phyloP scores from a whole-genome alignment of 2,888 invertebrate species.

The Apotomis capreana region DNA sequence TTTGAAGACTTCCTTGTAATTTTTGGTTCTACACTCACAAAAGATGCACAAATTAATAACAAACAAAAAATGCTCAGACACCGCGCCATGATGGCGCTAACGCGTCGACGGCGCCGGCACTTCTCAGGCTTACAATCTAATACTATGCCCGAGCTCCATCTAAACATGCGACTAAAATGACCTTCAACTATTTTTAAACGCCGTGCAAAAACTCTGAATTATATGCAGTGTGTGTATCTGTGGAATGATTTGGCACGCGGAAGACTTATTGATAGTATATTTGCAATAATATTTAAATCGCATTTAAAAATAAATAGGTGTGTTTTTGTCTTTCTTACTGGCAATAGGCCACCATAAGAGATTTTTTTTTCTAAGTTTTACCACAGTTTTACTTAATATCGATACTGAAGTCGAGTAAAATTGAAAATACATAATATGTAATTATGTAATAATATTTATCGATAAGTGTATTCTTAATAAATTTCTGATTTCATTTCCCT shows the following conservation, averaged over 20 bases:
- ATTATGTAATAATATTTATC: too few relatives aligned
- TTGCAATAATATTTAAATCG: background rate
- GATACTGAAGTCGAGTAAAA: too few relatives aligned
- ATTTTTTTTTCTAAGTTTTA: too few relatives aligned
- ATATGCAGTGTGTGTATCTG: background rate
- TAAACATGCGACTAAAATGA: conserved; percentile 11
- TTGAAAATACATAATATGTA: too few relatives aligned
- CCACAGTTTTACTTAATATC: too few relatives aligned
- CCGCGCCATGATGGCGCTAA: conserved; percentile 28
- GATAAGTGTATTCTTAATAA: too few relatives aligned
- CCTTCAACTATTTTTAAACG: conserved; percentile 31
- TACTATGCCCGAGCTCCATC: background rate
- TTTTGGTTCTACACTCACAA: conserved; percentile 27
- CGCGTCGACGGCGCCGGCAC: background rate
- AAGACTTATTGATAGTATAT: background rate
- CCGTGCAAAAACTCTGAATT: background rate
- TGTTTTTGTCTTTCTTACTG: too few relatives aligned
- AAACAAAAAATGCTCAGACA: conserved; percentile 10
- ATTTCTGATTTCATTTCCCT: too few relatives aligned
- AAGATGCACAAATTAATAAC: conserved; percentile 12
- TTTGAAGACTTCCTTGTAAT: background rate
- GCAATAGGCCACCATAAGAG: too few relatives aligned
- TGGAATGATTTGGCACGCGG: background rate
- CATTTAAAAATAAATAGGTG: too few relatives aligned
- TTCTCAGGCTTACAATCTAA: background rate